Conservation (phyloP, 2,888 invertebrate species). For the Eumacrocentrus americanus region DNA sequence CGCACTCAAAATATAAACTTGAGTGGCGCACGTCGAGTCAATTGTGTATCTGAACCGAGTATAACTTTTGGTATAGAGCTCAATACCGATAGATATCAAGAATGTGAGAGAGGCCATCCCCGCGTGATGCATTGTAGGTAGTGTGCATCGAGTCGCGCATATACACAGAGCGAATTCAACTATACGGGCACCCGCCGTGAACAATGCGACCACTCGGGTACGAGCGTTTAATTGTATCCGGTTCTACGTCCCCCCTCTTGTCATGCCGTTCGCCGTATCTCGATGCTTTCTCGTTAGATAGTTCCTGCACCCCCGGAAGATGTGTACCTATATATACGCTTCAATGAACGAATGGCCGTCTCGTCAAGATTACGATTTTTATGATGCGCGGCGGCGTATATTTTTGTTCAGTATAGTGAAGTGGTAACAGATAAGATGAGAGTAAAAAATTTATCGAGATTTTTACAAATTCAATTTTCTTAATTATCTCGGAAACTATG, state of each 20-base stretch:
- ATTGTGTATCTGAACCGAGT: slow-evolving; percentile 43
- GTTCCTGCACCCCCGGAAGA: too few relatives aligned
- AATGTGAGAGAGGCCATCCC: slow-evolving; percentile 16
- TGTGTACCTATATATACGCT: too few relatives aligned
- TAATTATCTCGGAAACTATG: too few relatives aligned
- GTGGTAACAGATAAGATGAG: too few relatives aligned
- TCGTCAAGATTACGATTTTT: too few relatives aligned
- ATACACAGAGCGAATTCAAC: slow-evolving; percentile 18
- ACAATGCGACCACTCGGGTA: slow-evolving; percentile 49
- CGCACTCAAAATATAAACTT: slow-evolving; percentile 28
- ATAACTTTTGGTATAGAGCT: slow-evolving; percentile 18
- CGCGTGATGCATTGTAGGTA: slow-evolving; percentile 27
- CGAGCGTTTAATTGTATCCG: slow-evolving; percentile 54
- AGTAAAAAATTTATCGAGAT: too few relatives aligned
- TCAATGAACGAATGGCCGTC: too few relatives aligned
- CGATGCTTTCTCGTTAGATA: too few relatives aligned
- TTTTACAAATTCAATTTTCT: too few relatives aligned
- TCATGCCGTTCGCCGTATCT: slow-evolving; percentile 48
- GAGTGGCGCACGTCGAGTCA: slow-evolving; percentile 36
- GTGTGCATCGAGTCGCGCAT: slow-evolving; percentile 33
- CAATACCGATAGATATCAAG: slow-evolving; percentile 20
- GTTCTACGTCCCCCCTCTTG: slow-evolving; percentile 46
- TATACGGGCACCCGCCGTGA: slow-evolving; percentile 32
- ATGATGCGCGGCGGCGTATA: too few relatives aligned
- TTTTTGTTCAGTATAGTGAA: too few relatives aligned